Conservation (phyloP, 2,113 vertebrate genomes). For the Elaphurus davidianus region DNA sequence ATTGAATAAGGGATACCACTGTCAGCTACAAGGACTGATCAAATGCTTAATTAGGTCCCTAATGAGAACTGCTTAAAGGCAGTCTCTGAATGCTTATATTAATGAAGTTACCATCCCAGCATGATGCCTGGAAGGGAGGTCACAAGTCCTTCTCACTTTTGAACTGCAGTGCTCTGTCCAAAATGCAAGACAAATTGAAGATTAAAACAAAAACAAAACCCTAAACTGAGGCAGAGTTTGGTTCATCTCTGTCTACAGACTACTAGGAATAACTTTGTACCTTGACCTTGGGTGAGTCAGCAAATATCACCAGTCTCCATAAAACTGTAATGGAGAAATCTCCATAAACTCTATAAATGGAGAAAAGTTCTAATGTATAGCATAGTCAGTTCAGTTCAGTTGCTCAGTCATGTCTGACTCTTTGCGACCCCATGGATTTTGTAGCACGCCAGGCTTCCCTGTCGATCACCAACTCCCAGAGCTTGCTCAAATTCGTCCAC, state of each 20-base stretch:
- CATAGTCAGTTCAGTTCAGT: not conserved
- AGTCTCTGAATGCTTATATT: not conserved
- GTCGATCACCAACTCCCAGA: not conserved
- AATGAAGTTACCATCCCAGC: not conserved
- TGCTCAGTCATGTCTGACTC: not conserved
- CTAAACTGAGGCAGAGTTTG: not conserved
- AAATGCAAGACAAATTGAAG: not conserved
- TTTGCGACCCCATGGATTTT: accelerated
- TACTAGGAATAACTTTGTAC: not conserved
- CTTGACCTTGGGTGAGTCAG: not conserved
- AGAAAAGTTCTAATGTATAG: not conserved
- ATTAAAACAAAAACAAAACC: not conserved
- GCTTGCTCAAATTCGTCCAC: not conserved
- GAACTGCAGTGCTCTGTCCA: not conserved
- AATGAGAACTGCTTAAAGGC: not conserved
- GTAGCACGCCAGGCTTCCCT: not conserved
- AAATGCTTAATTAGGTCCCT: not conserved
- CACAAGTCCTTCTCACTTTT: not conserved
- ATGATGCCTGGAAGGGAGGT: not conserved
- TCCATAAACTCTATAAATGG: not conserved
- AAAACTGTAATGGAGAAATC: not conserved
- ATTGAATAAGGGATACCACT: not conserved
- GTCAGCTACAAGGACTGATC: not conserved
- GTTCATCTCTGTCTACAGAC: not conserved
- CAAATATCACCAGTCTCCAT: not conserved